Evolutionary conservation across 2,113 vertebrate genomes (phyloP).

Genomic region (Oostethus manadensis): DNA sequence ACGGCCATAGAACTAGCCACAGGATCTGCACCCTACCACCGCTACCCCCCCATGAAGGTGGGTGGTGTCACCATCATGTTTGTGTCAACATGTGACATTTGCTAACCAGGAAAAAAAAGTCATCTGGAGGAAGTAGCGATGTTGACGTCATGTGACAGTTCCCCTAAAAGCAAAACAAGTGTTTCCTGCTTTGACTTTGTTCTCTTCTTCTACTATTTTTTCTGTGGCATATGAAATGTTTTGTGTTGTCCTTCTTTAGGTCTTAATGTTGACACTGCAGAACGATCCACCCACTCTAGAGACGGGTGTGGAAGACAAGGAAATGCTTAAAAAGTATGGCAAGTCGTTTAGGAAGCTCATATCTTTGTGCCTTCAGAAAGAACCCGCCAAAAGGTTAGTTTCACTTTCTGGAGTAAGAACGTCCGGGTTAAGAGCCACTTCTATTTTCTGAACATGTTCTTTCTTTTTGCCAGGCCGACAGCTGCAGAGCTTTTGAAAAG

Average conservation of each 20-base stretch:
- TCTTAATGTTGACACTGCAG: conserved; percentile 97
- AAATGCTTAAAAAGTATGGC: conserved; percentile 95
- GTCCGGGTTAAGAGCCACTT: not conserved
- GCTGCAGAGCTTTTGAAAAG: conserved; percentile 79
- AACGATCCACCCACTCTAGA: conserved; percentile 95
- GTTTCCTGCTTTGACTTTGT: conserved; percentile 36
- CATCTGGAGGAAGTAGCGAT: not conserved
- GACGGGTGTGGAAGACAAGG: conserved; percentile 95
- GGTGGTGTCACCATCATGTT: conserved; percentile 30
- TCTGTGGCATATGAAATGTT: not conserved
- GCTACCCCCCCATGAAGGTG: conserved; percentile 99
- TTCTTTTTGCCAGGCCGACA: conserved; percentile 65
- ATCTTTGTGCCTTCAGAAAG: conserved; percentile 97
- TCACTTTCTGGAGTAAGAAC: conserved; percentile 5
- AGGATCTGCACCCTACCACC: conserved; percentile 95
- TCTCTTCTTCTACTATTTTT: conserved; percentile 16
- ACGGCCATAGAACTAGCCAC: conserved; percentile 96
- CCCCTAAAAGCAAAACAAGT: not conserved
- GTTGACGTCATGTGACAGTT: conserved; percentile 10
- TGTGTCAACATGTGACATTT: conserved; percentile 5
- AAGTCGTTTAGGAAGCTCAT: conserved; percentile 98
- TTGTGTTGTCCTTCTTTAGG: conserved; percentile 69
- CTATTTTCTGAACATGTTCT: conserved; percentile 6
- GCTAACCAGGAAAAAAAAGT: conserved; percentile 7
- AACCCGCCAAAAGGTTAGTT: conserved; percentile 91